A percentile compares a stretch with the other conserved stretches of the same genome.
phyloP scores from a whole-genome alignment of 1,140 invertebrate genomes.

The Anastrepha obliqua region DNA sequence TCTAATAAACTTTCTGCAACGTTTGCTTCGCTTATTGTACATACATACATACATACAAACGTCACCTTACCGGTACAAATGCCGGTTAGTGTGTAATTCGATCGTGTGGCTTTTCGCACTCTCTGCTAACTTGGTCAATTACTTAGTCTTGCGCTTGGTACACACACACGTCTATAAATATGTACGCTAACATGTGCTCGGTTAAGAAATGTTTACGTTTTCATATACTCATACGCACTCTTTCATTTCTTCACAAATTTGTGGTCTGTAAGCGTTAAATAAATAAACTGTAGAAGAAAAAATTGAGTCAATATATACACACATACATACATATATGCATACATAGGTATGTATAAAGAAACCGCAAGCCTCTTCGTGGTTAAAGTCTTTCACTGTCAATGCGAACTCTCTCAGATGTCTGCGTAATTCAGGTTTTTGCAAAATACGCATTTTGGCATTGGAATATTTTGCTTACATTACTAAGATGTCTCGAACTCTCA shows the following conservation, averaged over 20 bases:
- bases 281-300: no score
- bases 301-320: no score
- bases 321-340: neutral
- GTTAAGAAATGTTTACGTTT: neutral
- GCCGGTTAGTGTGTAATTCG: constrained; percentile 7
- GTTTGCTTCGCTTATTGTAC: neutral
- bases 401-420: neutral
- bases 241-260: no score
- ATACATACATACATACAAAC: neutral
- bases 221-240: no score
- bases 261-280: no score
- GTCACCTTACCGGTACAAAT: neutral
- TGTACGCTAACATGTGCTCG: neutral
- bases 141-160: neutral
- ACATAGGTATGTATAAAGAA: neutral
- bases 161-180: neutral
- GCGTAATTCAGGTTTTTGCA: neutral
- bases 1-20: constrained; percentile 20
- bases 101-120: constrained; percentile 29
- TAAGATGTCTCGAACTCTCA: no score
- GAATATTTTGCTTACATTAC: no score
- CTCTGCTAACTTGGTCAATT: neutral
- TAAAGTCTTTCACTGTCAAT: constrained; percentile 36
- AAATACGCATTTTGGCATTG: neutral
- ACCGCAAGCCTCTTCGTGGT: neutral